Conservation (phyloP, 2,888 invertebrate genomes). For the Lasius fuliginosus region DNA sequence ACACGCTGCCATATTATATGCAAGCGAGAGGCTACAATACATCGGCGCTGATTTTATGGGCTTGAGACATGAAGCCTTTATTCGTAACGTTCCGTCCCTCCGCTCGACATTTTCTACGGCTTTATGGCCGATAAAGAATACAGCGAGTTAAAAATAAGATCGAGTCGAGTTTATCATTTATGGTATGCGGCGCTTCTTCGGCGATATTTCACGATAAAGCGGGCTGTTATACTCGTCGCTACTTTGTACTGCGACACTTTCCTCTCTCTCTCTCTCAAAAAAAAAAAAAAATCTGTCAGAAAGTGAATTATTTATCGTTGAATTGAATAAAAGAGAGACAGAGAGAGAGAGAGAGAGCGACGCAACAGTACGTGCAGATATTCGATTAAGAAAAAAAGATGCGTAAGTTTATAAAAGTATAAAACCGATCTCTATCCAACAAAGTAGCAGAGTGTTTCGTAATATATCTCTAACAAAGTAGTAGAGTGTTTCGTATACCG, state of each 20-base stretch:
- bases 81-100: slow-evolving; percentile 58
- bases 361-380: too few species aligned
- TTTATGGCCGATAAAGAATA: slow-evolving; percentile 74
- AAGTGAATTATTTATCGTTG: slow-evolving; percentile 43
- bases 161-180: slow-evolving; percentile 59
- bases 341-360: too few species aligned
- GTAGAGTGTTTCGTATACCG: neutral
- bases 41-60: slow-evolving; percentile 74
- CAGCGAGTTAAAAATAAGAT: slow-evolving; percentile 57
- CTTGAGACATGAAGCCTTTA: slow-evolving; percentile 71
- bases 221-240: slow-evolving; percentile 47
- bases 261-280: neutral
- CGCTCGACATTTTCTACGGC: slow-evolving; percentile 63
- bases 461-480: neutral
- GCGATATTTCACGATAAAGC: slow-evolving; percentile 52
- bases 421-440: neutral
- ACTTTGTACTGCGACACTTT: slow-evolving; percentile 47
- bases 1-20: slow-evolving; percentile 78
- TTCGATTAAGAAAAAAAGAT: neutral
- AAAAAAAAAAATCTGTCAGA: neutral
- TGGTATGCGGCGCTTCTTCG: slow-evolving; percentile 38
- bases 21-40: slow-evolving; percentile 63
- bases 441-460: neutral
- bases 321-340: neutral
- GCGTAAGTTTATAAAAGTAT: neutral